Conservation (phyloP, 2,797 vertebrate genomes). For the Hozukius guyotensis region DNA sequence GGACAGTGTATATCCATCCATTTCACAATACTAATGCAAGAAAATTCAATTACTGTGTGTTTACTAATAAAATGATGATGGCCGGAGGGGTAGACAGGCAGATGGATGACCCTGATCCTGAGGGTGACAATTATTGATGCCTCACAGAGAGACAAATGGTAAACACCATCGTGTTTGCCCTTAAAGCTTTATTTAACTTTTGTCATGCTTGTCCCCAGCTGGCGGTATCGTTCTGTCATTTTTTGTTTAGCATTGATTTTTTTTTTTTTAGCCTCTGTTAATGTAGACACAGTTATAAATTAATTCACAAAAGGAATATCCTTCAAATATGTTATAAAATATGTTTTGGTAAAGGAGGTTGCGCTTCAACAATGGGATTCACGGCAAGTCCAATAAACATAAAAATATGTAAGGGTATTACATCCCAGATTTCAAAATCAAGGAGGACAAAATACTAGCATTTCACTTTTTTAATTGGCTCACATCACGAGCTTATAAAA, state of each 20-base stretch:
- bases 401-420: no score
- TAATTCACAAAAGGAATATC: not conserved
- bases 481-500: accelerated
- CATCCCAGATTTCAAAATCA: no score
- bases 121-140: conserved; percentile 58
- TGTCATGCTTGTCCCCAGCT: not conserved
- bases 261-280: not conserved
- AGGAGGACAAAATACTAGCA: no score
- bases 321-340: not conserved
- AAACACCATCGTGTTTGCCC: conserved; percentile 72
- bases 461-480: no score
- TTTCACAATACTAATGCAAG: conserved; percentile 1
- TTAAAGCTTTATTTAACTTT: conserved; percentile 18
- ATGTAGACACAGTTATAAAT: not conserved
- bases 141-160: conserved; percentile 29
- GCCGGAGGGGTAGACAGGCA: conserved; percentile 23
- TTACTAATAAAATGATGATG: conserved; percentile 32
- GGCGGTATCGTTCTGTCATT: not conserved
- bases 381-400: no score
- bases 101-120: conserved; percentile 43
- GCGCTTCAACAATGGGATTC: no score
- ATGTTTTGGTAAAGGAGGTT: not conserved
- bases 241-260: not conserved
- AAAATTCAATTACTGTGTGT: conserved; percentile 24
- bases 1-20: not conserved